phyloP scores from a whole-genome alignment of 1,140 invertebrate species.

The Aporrectodea caliginosa region DNA sequence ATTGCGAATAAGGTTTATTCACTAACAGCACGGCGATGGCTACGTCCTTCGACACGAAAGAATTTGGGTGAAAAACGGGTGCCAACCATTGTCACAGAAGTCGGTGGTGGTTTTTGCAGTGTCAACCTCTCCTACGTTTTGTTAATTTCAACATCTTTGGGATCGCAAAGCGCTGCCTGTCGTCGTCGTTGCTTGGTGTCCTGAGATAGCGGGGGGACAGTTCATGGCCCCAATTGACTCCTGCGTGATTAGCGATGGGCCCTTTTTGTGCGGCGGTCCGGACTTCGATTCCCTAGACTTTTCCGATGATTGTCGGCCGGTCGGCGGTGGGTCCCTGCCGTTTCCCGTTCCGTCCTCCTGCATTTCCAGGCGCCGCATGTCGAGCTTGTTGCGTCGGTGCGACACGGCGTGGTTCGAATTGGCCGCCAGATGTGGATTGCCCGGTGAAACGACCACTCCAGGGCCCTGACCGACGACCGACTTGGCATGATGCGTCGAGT shows the following conservation, averaged over 20 bases:
- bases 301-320: too few relatives aligned
- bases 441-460: neutral
- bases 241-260: too few relatives aligned
- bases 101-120: too few relatives aligned
- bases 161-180: neutral
- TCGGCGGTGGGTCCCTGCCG: neutral
- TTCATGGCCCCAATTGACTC: neutral
- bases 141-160: neutral
- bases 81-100: too few relatives aligned
- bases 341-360: neutral
- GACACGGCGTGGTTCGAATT: neutral
- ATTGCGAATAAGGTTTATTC: too few relatives aligned
- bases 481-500: neutral
- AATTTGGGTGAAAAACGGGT: too few relatives aligned
- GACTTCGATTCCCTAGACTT: neutral
- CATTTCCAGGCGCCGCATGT: too few relatives aligned
- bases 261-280: neutral
- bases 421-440: neutral
- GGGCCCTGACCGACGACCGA: neutral
- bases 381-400: neutral
- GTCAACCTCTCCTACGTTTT: neutral
- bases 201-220: neutral
- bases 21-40: too few relatives aligned
- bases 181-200: neutral
- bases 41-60: too few relatives aligned